Conservation (phyloP, 2,113 vertebrate genomes). For the Malurus alboscapulatus region DNA sequence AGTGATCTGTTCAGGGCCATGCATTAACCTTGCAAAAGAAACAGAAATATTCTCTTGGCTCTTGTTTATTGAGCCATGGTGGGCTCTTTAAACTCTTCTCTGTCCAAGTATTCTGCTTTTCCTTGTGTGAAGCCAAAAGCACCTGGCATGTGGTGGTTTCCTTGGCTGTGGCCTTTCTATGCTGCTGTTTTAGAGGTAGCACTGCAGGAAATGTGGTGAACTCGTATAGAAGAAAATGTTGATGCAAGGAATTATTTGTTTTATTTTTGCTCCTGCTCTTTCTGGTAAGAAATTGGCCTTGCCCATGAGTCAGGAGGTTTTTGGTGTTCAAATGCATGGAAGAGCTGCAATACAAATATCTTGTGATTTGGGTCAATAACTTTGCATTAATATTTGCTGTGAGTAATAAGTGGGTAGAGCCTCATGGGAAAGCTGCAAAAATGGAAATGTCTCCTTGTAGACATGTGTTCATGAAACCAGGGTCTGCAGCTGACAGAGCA, state of each 20-base stretch:
- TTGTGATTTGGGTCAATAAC: conserved; percentile 68
- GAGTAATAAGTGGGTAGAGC: conserved; percentile 57
- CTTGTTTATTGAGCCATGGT: not conserved
- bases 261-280: not conserved
- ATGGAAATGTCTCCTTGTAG: conserved; percentile 70
- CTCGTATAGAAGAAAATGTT: not conserved
- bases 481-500: conserved; percentile 61
- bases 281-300: not conserved
- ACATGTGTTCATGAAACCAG: conserved; percentile 44
- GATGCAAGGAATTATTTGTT: not conserved
- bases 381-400: conserved; percentile 72
- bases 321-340: conserved; percentile 51
- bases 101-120: not conserved
- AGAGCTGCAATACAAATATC: conserved; percentile 57
- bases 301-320: not conserved
- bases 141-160: not conserved
- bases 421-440: conserved; percentile 66
- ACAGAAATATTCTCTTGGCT: not conserved
- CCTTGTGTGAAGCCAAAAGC: not conserved
- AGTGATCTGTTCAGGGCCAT: not conserved
- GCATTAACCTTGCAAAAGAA: not conserved
- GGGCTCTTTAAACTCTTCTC: not conserved
- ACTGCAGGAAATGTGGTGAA: not conserved
- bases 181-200: not conserved
- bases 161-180: not conserved